Base-by-base conservation (phyloP, 2,797 vertebrate species). In the Danio jaintianensis region DNA sequence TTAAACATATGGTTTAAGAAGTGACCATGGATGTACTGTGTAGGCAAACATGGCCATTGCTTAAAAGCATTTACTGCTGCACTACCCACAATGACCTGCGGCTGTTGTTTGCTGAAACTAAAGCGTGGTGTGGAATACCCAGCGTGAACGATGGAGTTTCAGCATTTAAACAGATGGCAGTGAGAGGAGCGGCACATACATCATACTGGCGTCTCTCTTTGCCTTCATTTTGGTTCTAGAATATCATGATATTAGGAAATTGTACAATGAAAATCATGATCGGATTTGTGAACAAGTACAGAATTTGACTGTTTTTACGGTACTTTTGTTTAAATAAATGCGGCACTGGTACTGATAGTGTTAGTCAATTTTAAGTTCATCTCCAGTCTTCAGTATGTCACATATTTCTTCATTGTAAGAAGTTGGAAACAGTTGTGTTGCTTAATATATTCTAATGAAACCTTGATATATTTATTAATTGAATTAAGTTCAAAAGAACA, bases 121-220 rank as follows among this genome's bases (percentile, higher is more conserved):
- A 53, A 72, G 18, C 59, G 38, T n/a, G 56, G 72, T 29, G n/a
- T 45, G 20, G 16, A 36, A 63, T 52, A 42, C 47, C 38, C 58
- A 48, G 29, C 38, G 7, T 69, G 45, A 82, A 50, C 38, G 67
- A 47, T 59, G 55, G 67, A 78, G 63, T 36, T 52, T 53, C 75
- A 85, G 52, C 70, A 80, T 45, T 55, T 47, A 80, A 84, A 67
- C 85, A 82, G 85, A 84, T 86, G 85, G 80, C 59, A 47, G 52
- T 11, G 76, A 67, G 56, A 52, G 78, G 70, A 69, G 36, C 58
- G 50, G 73, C 52, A 36, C 52, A 81, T 71, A 70, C 77, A 56
- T 72, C 71, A 20, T 69, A 66, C 78, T 59, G 82, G 48, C 72
- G 53, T 67, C 64, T 74, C 84, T 72, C 70, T 85, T 81, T 83